Evolutionary conservation across 2,888 invertebrate genomes (phyloP).

Genomic region (Cecidostiba fungosa): DNA sequence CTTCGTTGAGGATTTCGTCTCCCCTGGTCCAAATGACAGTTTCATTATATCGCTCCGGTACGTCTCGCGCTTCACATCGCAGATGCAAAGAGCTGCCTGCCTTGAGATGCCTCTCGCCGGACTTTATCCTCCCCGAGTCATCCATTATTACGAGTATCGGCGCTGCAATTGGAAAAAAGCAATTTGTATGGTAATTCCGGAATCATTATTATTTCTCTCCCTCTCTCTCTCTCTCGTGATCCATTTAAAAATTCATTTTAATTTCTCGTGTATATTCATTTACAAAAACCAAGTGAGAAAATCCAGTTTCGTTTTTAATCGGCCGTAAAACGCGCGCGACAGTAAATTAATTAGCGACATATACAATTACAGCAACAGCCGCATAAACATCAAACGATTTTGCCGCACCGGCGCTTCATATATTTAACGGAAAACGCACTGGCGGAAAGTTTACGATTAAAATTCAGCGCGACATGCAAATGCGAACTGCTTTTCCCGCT

Average conservation of each 20-base stretch:
- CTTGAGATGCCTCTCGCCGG: slow-evolving; percentile 83
- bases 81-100: slow-evolving; percentile 83
- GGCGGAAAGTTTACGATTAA: slow-evolving; percentile 66
- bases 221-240: background rate
- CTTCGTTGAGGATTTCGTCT: slow-evolving; percentile 81
- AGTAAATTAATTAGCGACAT: slow-evolving; percentile 11
- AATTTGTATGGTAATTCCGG: slow-evolving; percentile 27
- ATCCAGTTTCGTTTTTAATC: background rate
- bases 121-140: slow-evolving; percentile 83
- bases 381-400: slow-evolving; percentile 42
- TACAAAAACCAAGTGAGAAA: background rate
- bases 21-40: slow-evolving; percentile 82
- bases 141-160: slow-evolving; percentile 84
- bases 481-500: slow-evolving; percentile 69
- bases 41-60: slow-evolving; percentile 79
- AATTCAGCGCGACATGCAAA: slow-evolving; percentile 76
- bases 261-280: background rate
- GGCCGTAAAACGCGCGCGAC: background rate
- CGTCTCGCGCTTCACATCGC: slow-evolving; percentile 81
- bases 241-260: background rate
- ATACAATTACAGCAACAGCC: background rate
- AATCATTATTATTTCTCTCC: background rate
- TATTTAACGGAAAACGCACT: background rate
- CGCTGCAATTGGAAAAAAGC: slow-evolving; percentile 78
- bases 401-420: background rate